Conservation (phyloP, 2,797 vertebrate species). For the Allobates femoralis region DNA sequence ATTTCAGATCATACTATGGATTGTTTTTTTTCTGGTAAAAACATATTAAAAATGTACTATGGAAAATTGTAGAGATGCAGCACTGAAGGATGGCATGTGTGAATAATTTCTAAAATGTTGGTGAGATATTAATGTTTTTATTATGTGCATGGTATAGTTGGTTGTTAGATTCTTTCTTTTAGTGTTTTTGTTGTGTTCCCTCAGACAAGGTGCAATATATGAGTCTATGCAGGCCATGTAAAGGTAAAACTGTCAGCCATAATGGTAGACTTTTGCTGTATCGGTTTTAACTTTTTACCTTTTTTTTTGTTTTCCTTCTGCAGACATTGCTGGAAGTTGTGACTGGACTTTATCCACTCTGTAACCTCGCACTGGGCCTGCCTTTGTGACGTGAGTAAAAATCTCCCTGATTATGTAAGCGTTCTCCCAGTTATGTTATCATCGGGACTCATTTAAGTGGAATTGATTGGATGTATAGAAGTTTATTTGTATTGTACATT, state of each 20-base stretch:
- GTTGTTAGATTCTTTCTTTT: not conserved
- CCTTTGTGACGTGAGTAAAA: conserved; percentile 29
- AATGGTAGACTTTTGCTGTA: not conserved
- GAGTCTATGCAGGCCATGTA: no score
- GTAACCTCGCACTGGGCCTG: conserved; percentile 26
- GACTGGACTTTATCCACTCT: not conserved
- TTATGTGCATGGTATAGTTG: not conserved
- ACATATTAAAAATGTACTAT: no score
- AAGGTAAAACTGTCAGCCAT: not conserved
- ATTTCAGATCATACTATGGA: not conserved
- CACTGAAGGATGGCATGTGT: not conserved
- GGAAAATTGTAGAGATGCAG: not conserved
- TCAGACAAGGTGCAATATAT: not conserved
- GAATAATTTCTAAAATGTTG: not conserved
- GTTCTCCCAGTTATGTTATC: not conserved
- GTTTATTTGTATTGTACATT: no score
- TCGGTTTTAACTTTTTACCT: not conserved
- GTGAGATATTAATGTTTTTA: not conserved
- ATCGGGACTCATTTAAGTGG: not conserved
- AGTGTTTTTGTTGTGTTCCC: not conserved
- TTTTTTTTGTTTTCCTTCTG: not conserved
- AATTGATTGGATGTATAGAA: not conserved
- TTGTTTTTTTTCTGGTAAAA: not conserved
- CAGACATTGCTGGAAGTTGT: not conserved
- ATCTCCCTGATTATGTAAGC: not conserved